These are phyloP conservation scores for Chaitophorus viminalis DNA, from an alignment of 2,888 invertebrate genomes.

Conservation along the genomic window DNA sequence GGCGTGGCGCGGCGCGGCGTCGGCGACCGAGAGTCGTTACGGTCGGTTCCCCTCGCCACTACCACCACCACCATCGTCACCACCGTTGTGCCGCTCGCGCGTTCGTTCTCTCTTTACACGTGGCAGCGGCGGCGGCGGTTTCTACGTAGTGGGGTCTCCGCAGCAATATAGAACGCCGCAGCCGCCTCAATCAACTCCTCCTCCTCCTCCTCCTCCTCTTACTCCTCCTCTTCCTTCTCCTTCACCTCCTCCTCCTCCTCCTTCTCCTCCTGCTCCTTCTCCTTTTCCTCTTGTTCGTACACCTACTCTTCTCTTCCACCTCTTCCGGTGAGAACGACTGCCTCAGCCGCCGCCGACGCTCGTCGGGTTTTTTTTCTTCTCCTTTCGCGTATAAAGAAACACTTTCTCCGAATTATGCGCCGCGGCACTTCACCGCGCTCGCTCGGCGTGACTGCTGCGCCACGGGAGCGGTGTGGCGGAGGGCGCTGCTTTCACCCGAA, in stretches of 20 bases:
- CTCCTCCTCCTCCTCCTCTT: no score
- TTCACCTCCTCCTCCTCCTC: no score
- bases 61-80: neutral
- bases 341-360: neutral
- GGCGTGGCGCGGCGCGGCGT: neutral
- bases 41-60: slow-evolving; percentile 13
- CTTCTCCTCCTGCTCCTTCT: neutral
- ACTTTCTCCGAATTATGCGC: slow-evolving; percentile 53
- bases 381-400: slow-evolving; percentile 41
- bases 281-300: neutral
- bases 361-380: slow-evolving; percentile 1
- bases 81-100: neutral
- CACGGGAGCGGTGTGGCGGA: neutral
- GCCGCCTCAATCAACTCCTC: neutral
- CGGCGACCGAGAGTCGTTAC: slow-evolving; percentile 38
- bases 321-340: neutral
- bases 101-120: slow-evolving; percentile 1
- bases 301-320: neutral
- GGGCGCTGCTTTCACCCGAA: slow-evolving; percentile 56
- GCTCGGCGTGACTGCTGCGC: neutral
- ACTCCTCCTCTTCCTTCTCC: neutral
- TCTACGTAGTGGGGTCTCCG: neutral
- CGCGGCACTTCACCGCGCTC: neutral
- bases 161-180: neutral
- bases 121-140: slow-evolving; percentile 18